These are phyloP conservation scores for Sebastes diaconus DNA, from an alignment of 2,797 vertebrate species.

Conservation along the genomic window DNA sequence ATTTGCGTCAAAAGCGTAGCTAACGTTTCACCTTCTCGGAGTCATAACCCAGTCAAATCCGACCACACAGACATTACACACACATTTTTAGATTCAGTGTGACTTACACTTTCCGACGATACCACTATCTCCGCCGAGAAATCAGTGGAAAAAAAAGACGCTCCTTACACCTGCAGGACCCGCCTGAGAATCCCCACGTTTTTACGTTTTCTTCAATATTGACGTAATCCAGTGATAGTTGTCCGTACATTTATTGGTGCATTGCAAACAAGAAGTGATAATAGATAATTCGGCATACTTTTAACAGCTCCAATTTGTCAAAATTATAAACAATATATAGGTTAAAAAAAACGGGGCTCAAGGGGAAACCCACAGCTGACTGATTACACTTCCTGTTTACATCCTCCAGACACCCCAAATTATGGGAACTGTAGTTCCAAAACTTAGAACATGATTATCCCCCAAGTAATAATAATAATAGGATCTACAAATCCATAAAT, in stretches of 20 bases:
- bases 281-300: not conserved
- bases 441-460: not conserved
- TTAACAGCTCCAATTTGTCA: rapidly evolving
- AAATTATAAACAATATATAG: not conserved
- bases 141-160: not conserved
- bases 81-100: not conserved
- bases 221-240: not conserved
- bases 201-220: not conserved
- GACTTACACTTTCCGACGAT: not conserved
- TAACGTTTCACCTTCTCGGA: not conserved
- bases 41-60: not conserved
- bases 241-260: not conserved
- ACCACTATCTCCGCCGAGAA: not conserved
- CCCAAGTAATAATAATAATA: not conserved
- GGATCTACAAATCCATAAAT: not conserved
- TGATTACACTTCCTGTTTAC: not conserved
- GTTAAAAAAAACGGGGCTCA: not conserved
- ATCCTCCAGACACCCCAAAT: not conserved
- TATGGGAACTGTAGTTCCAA: not conserved
- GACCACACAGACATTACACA: not conserved
- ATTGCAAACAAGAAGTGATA: not conserved
- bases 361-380: not conserved
- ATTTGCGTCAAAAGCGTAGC: not conserved
- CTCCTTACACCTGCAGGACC: not conserved
- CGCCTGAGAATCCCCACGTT: not conserved